Evolutionary conservation across 2,888 invertebrate species (phyloP).

Genomic region (Therioaphis trifolii): DNA sequence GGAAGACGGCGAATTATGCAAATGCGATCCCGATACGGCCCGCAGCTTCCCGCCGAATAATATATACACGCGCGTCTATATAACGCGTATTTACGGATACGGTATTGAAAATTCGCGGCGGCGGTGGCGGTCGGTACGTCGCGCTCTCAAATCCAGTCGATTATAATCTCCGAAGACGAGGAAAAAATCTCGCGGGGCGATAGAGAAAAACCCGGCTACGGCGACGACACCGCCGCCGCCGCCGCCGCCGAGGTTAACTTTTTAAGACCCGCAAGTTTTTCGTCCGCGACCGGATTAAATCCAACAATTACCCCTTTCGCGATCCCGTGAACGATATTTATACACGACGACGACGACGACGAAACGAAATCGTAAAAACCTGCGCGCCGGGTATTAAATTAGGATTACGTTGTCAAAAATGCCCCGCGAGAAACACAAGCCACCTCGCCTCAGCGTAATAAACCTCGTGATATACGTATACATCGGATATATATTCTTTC

Average conservation of each 20-base stretch:
- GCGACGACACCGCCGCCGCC: neutral
- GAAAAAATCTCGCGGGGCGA: too few species aligned
- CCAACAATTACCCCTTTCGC: slow-evolving; percentile 34
- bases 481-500: slow-evolving; percentile 10
- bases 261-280: slow-evolving; percentile 53
- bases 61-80: too few species aligned
- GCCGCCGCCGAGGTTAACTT: slow-evolving; percentile 36
- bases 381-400: slow-evolving; percentile 45
- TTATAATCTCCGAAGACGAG: neutral
- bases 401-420: slow-evolving; percentile 49
- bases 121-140: too few species aligned
- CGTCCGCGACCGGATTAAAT: neutral
- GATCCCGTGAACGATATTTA: neutral
- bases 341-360: neutral
- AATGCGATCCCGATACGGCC: slow-evolving; percentile 36
- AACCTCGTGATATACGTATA: neutral
- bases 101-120: too few species aligned
- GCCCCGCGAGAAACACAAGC: neutral
- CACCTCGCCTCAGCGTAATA: too few species aligned
- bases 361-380: slow-evolving; percentile 29
- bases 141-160: neutral
- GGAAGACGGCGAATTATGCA: slow-evolving; percentile 43
- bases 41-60: too few species aligned
- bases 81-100: too few species aligned
- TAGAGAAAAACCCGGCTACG: too few species aligned